These are phyloP conservation scores for Hypsopygia costalis DNA, from an alignment of 2,888 invertebrate species.

Conservation along the genomic window DNA sequence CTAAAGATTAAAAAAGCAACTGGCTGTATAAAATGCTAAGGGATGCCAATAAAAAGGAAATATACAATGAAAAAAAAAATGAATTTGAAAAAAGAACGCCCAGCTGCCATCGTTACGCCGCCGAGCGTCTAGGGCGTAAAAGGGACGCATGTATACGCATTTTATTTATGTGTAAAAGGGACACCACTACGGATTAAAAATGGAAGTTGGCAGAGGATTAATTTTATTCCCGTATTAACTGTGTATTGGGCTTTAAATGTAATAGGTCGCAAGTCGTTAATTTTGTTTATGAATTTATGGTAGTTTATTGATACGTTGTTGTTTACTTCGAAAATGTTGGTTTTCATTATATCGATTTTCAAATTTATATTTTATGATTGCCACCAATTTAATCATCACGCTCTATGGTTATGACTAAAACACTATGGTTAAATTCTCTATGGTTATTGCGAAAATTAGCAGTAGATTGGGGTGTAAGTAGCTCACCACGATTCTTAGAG, in stretches of 20 bases:
- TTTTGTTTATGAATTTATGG: constrained; percentile 52
- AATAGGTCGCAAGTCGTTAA: constrained; percentile 55
- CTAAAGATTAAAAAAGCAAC: constrained; percentile 66
- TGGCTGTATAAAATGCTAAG: constrained; percentile 63
- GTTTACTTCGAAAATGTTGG: constrained; percentile 2
- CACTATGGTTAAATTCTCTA: too few species aligned
- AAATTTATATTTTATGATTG: not conserved
- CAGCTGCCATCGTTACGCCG: constrained; percentile 72
- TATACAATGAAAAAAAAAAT: constrained; percentile 51
- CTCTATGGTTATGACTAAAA: too few species aligned
- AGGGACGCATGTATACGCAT: constrained; percentile 28
- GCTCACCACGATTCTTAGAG: too few species aligned
- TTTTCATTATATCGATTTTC: constrained; percentile 1
- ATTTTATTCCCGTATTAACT: constrained; percentile 67
- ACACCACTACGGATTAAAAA: constrained; percentile 55
- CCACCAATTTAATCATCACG: too few species aligned
- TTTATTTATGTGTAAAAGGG: constrained; percentile 36
- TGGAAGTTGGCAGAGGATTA: constrained; percentile 54
- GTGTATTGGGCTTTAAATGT: constrained; percentile 54
- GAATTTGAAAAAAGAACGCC: constrained; percentile 58
- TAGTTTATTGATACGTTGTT: constrained; percentile 26
- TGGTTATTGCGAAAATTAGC: too few species aligned
- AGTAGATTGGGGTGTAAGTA: too few species aligned
- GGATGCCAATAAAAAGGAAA: constrained; percentile 63
- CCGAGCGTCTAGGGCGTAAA: constrained; percentile 45